phyloP scores from a whole-genome alignment of 2,113 vertebrate species.

The Fulmarus glacialis region DNA sequence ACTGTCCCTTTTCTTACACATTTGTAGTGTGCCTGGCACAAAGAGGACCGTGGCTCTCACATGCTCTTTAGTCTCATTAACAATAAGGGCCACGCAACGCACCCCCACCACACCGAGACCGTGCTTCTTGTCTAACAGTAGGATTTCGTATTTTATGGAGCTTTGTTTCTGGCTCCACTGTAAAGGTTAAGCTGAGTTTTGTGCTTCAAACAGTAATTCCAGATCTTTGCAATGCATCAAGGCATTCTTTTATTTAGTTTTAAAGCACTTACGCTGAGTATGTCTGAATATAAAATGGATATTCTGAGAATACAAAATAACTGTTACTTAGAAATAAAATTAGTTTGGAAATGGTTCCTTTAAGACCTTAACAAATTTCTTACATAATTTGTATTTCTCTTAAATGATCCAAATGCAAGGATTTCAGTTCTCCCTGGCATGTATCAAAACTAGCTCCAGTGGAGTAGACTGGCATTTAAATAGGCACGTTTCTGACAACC shows the following conservation, averaged over 20 bases:
- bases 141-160: neutral
- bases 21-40: neutral
- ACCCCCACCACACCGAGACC: rapidly evolving
- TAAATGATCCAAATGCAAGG: neutral
- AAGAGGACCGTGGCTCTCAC: rapidly evolving
- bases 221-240: neutral
- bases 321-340: neutral
- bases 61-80: neutral
- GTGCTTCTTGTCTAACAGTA: neutral
- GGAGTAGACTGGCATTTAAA: neutral
- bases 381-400: neutral
- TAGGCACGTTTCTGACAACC: neutral
- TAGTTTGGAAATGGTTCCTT: neutral
- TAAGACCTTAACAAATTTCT: neutral
- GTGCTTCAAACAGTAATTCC: neutral
- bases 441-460: neutral
- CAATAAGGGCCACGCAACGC: neutral
- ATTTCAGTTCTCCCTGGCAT: neutral
- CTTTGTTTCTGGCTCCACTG: neutral
- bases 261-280: neutral
- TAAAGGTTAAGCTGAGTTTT: neutral
- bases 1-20: neutral
- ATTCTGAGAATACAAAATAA: neutral
- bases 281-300: neutral
- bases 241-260: neutral